Percentiles rank a stretch among this genome's conserved stretches.
Conservation (phyloP, 2,797 vertebrate species). For the Danio albolineatus region DNA sequence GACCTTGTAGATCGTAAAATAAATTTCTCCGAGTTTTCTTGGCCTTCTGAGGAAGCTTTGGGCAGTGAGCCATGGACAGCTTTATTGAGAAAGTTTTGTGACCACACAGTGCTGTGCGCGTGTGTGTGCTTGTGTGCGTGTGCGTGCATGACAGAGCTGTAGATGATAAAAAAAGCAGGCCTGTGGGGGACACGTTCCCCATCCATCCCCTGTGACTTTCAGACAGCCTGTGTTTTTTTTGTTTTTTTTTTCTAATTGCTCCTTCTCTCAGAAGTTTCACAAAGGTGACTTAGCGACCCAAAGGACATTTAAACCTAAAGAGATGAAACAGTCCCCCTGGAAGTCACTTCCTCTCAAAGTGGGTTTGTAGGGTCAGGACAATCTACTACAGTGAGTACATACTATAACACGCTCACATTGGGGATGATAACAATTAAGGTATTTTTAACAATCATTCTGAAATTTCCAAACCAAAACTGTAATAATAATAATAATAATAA, state of each 20-base stretch:
- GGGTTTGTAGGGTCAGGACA: slow-evolving; percentile 24
- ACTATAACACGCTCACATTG: too few species aligned
- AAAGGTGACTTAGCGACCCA: slow-evolving; percentile 31
- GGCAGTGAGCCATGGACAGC: slow-evolving; percentile 69
- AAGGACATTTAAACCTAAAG: slow-evolving; percentile 17
- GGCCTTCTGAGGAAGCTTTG: slow-evolving; percentile 66
- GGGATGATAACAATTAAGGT: too few species aligned
- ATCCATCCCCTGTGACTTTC: slow-evolving; percentile 28
- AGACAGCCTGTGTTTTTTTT: too few species aligned
- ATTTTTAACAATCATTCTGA: too few species aligned
- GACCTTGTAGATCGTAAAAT: slow-evolving; percentile 72
- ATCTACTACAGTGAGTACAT: not conserved
- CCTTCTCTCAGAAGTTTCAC: slow-evolving; percentile 12
- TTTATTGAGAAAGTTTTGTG: slow-evolving; percentile 48
- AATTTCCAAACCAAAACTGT: too few species aligned
- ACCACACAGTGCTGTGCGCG: slow-evolving; percentile 10
- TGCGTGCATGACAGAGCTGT: not conserved
- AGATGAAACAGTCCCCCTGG: slow-evolving; percentile 4
- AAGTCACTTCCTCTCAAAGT: slow-evolving; percentile 14
- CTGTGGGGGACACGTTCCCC: slow-evolving; percentile 18
- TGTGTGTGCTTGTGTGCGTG: not conserved
- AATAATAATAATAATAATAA: too few species aligned
- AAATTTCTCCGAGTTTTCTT: slow-evolving; percentile 70
- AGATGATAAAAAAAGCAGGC: slow-evolving; percentile 32
- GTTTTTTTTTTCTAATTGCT: slow-evolving; percentile 39